Conservation (phyloP, 2,888 invertebrate genomes). For the Melanotus villosus region DNA sequence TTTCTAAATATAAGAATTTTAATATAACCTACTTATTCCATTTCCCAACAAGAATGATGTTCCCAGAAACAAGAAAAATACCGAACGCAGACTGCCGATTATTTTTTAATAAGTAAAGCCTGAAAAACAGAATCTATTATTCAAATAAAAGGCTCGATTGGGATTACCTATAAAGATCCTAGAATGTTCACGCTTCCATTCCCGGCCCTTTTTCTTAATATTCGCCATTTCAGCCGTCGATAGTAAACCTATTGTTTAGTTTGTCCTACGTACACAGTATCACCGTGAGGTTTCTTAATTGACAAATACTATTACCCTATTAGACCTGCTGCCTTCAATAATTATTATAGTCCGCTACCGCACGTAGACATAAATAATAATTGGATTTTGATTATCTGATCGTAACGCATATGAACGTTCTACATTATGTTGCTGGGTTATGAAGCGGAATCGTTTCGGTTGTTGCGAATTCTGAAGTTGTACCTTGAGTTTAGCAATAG, state of each 20-base stretch:
- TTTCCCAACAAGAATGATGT: too few relatives aligned
- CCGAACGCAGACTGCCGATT: too few relatives aligned
- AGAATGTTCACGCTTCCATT: too few relatives aligned
- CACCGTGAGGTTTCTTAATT: not conserved
- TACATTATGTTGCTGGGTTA: slow-evolving; percentile 10
- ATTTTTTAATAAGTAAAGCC: too few relatives aligned
- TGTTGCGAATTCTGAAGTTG: not conserved
- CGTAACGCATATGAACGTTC: slow-evolving; percentile 1
- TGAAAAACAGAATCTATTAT: too few relatives aligned
- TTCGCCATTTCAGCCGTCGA: not conserved
- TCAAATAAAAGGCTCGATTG: too few relatives aligned
- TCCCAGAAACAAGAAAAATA: too few relatives aligned
- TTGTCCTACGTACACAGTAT: not conserved
- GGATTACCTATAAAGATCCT: too few relatives aligned
- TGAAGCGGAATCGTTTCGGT: slow-evolving; percentile 2
- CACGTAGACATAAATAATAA: slow-evolving; percentile 3
- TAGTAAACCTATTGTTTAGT: not conserved
- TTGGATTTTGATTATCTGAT: slow-evolving; percentile 12
- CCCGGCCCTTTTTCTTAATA: too few relatives aligned
- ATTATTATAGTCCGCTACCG: not conserved
- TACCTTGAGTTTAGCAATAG: slow-evolving; percentile 15
- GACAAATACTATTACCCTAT: not conserved
- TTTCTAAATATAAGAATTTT: too few relatives aligned
- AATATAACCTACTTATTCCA: too few relatives aligned
- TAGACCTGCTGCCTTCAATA: not conserved